Evolutionary conservation across 2,797 vertebrate genomes (phyloP), one percentile per base, ranked within the genome.

Genomic region (Silurus lanzhouensis): DNA sequence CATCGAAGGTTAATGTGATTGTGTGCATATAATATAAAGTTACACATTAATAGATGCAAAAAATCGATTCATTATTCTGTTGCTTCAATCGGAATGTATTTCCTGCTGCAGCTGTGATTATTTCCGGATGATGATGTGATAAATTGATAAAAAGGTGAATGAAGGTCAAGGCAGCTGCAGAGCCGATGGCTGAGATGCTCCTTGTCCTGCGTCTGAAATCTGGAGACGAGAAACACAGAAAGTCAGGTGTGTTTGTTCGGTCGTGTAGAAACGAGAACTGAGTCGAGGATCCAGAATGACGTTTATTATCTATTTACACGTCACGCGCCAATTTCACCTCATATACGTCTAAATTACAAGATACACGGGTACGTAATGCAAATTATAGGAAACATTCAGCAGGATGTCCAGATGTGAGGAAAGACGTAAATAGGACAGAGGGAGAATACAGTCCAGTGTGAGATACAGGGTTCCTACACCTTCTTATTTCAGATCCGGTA

Each of bases 131-230:
- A 9, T 48, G 68, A 48, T 48, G 70, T 0, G 7, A 52, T 48
- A 72, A 15, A 52, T 5, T 10, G 25, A 31, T 57, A 9, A 14
- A 57, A 19, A 57, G n/a, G 52, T 77, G 75, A 77, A 13, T 77
- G 75, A 60, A 60, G 55, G 17, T 77, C 75, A 77, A 31, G 75
- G 75, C 27, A 77, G 55, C 55, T 60, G 55, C 25, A 77, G 75
- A 60, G 55, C 0, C 25, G 55, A 77, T 0, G 27, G 15, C 75
- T 77, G 55, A 0, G 75, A 13, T 1, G 25, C 6, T 60, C 5
- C 25, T 38, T 2, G 5, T 58, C 25, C 74, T 19, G 74, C 10
- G 55, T 38, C 75, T 38, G 55, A 27, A 38, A 77, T 60, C 75
- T 77, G 55, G 8, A 13, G 15, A 76, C 2, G 52, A 58, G 13